Percentiles rank a stretch among this genome's conserved stretches.
Evolutionary conservation across 2,888 invertebrate species (phyloP).

Genomic region (Exocentrus adspersus): DNA sequence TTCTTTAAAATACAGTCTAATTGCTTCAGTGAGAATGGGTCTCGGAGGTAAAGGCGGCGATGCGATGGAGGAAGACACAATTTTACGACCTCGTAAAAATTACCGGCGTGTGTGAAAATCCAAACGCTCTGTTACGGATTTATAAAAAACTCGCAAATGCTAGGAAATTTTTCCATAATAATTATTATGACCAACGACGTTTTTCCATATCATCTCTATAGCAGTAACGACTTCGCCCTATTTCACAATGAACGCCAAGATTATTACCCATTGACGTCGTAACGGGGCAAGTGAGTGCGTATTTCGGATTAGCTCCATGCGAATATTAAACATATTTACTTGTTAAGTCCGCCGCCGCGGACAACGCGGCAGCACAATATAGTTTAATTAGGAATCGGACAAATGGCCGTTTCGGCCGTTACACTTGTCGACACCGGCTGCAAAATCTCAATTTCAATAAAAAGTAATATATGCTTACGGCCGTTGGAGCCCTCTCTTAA

Average conservation of each 20-base stretch:
- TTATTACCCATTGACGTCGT: constrained; percentile 40
- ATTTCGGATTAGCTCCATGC: constrained; percentile 47
- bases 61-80: constrained; percentile 26
- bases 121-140: constrained; percentile 15
- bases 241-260: constrained; percentile 39
- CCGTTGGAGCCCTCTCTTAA: constrained; percentile 37
- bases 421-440: constrained; percentile 38
- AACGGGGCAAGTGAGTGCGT: constrained; percentile 37
- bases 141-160: too few species aligned
- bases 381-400: constrained; percentile 51
- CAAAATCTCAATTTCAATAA: constrained; percentile 51
- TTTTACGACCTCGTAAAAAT: constrained; percentile 43
- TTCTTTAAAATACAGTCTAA: constrained; percentile 61
- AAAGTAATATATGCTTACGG: constrained; percentile 47
- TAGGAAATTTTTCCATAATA: too few species aligned
- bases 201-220: not conserved
- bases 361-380: constrained; percentile 49
- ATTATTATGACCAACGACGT: not conserved
- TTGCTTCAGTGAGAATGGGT: constrained; percentile 62
- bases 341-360: constrained; percentile 43
- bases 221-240: constrained; percentile 14
- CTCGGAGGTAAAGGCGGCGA: constrained; percentile 49
- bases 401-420: constrained; percentile 43
- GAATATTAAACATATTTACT: constrained; percentile 53
- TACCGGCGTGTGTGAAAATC: constrained; percentile 38